phyloP scores from a whole-genome alignment of 2,113 vertebrate genomes.

The Caretta caretta region DNA sequence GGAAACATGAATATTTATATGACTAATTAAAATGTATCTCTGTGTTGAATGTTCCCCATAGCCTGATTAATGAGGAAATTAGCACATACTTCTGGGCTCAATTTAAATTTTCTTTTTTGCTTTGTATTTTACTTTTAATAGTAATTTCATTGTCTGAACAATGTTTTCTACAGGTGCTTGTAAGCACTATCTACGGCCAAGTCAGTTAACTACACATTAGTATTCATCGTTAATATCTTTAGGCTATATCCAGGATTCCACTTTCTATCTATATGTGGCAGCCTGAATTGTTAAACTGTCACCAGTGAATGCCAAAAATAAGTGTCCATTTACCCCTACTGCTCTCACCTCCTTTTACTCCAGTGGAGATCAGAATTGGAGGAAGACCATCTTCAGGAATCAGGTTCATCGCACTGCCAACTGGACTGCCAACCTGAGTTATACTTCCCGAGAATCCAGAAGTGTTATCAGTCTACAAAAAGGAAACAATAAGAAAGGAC shows the following conservation, averaged over 20 bases:
- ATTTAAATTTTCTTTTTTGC: constrained; percentile 41
- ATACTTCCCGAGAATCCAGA: constrained; percentile 84
- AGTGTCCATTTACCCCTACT: background rate
- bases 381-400: constrained; percentile 98
- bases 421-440: constrained; percentile 90
- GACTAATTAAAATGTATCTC: constrained; percentile 60
- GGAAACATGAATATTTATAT: constrained; percentile 57
- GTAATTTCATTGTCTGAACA: constrained; percentile 7
- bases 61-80: constrained; percentile 50
- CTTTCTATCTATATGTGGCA: constrained; percentile 28
- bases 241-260: constrained; percentile 28
- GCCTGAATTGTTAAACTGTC: constrained; percentile 15
- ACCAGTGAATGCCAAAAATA: constrained; percentile 4
- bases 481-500: constrained; percentile 37
- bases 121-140: constrained; percentile 12
- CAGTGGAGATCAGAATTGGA: constrained; percentile 99
- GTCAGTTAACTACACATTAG: background rate
- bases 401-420: constrained; percentile 96
- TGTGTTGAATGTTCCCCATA: constrained; percentile 47
- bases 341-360: constrained; percentile 96
- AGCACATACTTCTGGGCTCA: constrained; percentile 46
- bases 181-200: background rate
- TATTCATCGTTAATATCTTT: background rate
- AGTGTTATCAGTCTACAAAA: constrained; percentile 82
- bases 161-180: background rate